These are phyloP conservation scores for Momotus momota DNA, from an alignment of 2,797 vertebrate genomes.

Conservation along the genomic window DNA sequence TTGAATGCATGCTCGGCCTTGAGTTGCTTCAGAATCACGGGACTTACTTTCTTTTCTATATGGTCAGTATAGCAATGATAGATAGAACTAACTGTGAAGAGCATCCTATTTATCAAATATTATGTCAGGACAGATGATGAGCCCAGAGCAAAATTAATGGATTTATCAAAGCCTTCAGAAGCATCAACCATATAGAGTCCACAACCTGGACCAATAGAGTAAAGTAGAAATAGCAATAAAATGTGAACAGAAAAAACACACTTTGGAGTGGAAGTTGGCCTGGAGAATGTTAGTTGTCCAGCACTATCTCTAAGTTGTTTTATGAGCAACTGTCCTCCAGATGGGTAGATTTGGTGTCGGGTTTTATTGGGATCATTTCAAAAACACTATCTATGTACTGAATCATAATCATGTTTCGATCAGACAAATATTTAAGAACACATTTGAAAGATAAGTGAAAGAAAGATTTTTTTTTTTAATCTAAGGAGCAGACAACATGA, in stretches of 20 bases:
- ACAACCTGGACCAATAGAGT: not conserved
- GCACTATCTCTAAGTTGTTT: not conserved
- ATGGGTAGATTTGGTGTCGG: not conserved
- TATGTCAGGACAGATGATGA: not conserved
- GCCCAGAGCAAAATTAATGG: not conserved
- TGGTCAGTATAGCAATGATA: not conserved
- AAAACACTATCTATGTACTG: not conserved
- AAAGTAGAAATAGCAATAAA: not conserved
- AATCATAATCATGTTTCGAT: not conserved
- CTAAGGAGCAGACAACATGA: not conserved
- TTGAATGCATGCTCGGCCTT: not conserved
- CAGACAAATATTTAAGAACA: not conserved
- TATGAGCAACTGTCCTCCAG: not conserved
- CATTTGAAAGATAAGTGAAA: slow-evolving; percentile 21
- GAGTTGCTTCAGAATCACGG: not conserved
- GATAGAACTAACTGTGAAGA: not conserved
- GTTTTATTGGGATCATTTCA: slow-evolving; percentile 4
- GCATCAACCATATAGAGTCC: not conserved
- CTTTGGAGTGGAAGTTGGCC: not conserved
- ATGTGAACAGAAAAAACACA: not conserved
- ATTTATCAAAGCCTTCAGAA: not conserved
- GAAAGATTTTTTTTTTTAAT: not conserved
- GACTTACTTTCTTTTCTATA: not conserved
- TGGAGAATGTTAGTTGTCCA: not conserved
- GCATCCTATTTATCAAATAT: not conserved